Evolutionary conservation across 1,140 invertebrate species (phyloP).

Genomic region (Apis laboriosa): DNA sequence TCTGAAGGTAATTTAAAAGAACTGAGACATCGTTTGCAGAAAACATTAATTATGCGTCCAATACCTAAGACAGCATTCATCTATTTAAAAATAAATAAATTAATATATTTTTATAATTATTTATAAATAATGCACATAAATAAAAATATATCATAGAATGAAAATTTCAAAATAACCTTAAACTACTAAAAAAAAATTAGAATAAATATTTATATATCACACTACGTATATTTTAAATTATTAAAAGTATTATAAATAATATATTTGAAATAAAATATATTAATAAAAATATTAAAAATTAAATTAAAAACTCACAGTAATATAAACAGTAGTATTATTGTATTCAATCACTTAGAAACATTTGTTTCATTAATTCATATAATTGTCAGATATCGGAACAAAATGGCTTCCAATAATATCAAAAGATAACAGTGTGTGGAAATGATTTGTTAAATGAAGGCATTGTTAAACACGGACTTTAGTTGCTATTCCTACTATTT

Average conservation of each 20-base stretch:
- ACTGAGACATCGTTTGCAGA: constrained; percentile 30
- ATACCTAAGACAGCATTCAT: constrained; percentile 41
- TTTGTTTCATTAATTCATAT: too few relatives aligned
- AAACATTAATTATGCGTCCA: neutral
- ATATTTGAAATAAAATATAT: neutral
- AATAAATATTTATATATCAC: neutral
- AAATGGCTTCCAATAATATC: too few relatives aligned
- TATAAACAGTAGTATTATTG: too few relatives aligned
- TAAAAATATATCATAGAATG: neutral
- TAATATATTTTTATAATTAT: neutral
- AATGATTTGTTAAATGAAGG: too few relatives aligned
- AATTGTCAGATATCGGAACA: too few relatives aligned
- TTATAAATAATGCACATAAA: neutral
- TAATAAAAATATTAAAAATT: too few relatives aligned
- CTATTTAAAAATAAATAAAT: constrained; percentile 14
- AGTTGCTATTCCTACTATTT: too few relatives aligned
- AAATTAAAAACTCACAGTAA: too few relatives aligned
- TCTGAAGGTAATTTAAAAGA: constrained; percentile 71
- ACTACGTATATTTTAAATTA: neutral
- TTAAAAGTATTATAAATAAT: neutral
- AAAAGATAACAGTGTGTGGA: too few relatives aligned
- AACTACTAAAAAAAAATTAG: neutral
- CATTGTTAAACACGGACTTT: too few relatives aligned
- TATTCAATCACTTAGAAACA: too few relatives aligned
- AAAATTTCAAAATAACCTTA: constrained; percentile 5